Percentiles rank a stretch among this genome's conserved stretches.
phyloP scores from a whole-genome alignment of 2,797 vertebrate genomes.

The Ciconia nigra region DNA sequence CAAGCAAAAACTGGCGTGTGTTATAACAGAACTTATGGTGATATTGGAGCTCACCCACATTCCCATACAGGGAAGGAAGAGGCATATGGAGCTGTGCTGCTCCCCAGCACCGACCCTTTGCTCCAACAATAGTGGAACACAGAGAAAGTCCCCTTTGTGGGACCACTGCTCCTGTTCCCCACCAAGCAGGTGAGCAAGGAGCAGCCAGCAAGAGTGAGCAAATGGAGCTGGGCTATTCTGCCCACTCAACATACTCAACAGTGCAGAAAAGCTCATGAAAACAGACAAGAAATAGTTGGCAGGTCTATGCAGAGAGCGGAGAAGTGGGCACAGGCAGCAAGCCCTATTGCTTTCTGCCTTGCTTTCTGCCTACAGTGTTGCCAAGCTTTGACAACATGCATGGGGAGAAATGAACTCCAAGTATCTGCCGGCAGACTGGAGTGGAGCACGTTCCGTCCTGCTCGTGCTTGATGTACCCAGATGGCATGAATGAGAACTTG shows the following conservation, averaged over 20 bases:
- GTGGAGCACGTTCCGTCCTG: accelerated
- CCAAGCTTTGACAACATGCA: not conserved
- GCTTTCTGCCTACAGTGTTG: not conserved
- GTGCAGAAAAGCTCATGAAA: not conserved
- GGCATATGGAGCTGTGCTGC: not conserved
- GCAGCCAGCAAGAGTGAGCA: not conserved
- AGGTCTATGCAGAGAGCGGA: not conserved
- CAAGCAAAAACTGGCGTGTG: not conserved
- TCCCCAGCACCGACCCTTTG: not conserved
- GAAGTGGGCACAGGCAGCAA: not conserved
- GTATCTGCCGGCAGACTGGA: not conserved
- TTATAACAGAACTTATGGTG: not conserved
- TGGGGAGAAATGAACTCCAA: not conserved
- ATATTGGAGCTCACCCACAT: not conserved
- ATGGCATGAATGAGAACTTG: not conserved
- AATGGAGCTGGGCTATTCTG: not conserved
- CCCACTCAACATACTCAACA: not conserved
- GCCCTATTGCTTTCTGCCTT: not conserved
- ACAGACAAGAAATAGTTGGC: not conserved
- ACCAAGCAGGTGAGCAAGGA: not conserved
- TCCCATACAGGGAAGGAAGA: not conserved
- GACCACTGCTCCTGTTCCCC: not conserved
- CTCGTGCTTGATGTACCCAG: not conserved
- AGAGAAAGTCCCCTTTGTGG: not conserved
- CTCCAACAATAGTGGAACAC: not conserved